phyloP scores from a whole-genome alignment of 2,797 vertebrate genomes.

The Epinephelus coioides region DNA sequence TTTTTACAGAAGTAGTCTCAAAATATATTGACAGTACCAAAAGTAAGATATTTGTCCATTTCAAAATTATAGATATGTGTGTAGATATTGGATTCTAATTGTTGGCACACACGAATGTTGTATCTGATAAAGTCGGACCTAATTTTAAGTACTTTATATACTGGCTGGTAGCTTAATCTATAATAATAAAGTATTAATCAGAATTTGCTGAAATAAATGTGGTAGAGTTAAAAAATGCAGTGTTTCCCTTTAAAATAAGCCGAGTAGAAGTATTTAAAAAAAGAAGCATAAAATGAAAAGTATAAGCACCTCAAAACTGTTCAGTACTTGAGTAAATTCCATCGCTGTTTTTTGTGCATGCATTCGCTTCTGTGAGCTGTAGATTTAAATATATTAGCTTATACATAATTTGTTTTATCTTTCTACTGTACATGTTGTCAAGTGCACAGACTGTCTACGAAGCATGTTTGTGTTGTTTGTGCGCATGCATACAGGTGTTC shows the following conservation, averaged over 20 bases:
- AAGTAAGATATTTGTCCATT: no score
- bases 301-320: neutral
- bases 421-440: neutral
- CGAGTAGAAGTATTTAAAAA: neutral
- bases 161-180: neutral
- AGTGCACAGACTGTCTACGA: neutral
- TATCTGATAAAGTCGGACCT: neutral
- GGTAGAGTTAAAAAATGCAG: neutral
- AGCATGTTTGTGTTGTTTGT: neutral
- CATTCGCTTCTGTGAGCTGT: neutral
- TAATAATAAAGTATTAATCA: no score
- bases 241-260: neutral
- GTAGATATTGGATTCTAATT: neutral
- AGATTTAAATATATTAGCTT: neutral
- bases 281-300: neutral
- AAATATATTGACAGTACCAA: no score
- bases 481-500: neutral
- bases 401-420: neutral
- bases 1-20: no score
- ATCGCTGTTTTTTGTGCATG: neutral
- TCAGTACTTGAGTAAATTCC: neutral
- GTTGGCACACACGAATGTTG: neutral
- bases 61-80: no score
- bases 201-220: no score
- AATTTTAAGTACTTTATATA: neutral